Base-by-base conservation (phyloP, 2,888 invertebrate species). In the Erynnis tages region DNA sequence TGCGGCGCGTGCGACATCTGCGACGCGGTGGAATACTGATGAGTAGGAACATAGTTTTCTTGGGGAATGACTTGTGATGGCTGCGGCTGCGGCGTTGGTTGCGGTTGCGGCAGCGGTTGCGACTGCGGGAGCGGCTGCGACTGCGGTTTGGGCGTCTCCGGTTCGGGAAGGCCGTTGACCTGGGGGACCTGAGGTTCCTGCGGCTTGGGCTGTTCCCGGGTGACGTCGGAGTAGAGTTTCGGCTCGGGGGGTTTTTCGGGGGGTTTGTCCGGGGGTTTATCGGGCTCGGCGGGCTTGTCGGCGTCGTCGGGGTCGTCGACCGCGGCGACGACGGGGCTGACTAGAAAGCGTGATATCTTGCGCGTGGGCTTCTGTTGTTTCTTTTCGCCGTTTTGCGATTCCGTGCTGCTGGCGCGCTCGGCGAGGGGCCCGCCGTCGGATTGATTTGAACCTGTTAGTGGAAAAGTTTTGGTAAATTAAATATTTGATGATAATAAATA, bases 311-410 rank as follows among this genome's bases (percentile, higher is more conserved):
- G 78, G 85, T 91, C 68, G 60, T 93, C 93, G 23, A 94, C 90
- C 1, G 95, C 95, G 14, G 95, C 93, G 23, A 94, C 90, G 1
- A 95, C 95, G 14, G 95, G 95, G 76, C 95, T 95, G 62, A 96
- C 95, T 73, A 95, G 91, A 82, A 96, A 96, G 53, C 95, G 88
- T 21, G 95, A 95, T 65, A 95, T 94, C 76, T 95, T 95, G 54
- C 95, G 87, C 30, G 91, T 90, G 40, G 91, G 91, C 62, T 92
- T 92, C 5, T 90, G 80, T 11, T 82, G 78, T 54, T 89, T 89
- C 53, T 79, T 81, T 25, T 82, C 82, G 55, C 83, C 81, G 62
- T 78, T 80, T 17, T 71, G 65, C 1, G 85, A 84, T 55, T 87
- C 88, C 1, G 75, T 60, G 65, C 83, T 83, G 56, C 81, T 84